Percentiles rank a stretch among this genome's conserved stretches.
Evolutionary conservation across 1,140 invertebrate species (phyloP).

Genomic region (Augochlora pura): DNA sequence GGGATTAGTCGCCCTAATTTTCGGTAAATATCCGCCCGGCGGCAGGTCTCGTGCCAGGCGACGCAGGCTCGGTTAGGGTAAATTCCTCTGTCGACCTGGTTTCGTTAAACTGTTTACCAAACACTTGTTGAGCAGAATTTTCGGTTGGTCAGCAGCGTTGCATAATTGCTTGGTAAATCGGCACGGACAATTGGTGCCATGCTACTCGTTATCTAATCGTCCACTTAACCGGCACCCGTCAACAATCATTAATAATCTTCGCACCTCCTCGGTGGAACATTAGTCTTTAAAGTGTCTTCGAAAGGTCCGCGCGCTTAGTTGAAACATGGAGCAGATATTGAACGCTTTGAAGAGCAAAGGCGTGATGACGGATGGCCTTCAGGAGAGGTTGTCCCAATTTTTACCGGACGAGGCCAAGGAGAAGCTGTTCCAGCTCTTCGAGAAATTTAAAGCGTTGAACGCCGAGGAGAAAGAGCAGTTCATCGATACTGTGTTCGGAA

Average conservation of each 20-base stretch:
- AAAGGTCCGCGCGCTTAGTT: no score
- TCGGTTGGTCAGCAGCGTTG: conserved; percentile 6
- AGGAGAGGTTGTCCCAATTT: conserved; percentile 31
- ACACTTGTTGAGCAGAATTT: neutral
- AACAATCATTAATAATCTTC: neutral
- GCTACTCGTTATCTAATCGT: conserved; percentile 42
- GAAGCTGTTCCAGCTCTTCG: conserved; percentile 71
- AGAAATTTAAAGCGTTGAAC: conserved; percentile 72
- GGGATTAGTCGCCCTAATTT: conserved; percentile 65
- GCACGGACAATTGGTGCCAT: neutral
- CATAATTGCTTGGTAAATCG: neutral
- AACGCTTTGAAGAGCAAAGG: conserved; percentile 28
- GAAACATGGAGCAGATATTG: conserved; percentile 41
- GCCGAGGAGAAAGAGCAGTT: conserved; percentile 74
- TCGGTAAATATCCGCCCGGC: conserved; percentile 66
- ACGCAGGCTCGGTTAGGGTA: neutral
- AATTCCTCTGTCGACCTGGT: neutral
- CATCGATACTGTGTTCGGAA: conserved; percentile 65
- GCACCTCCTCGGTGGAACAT: no score
- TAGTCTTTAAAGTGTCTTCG: neutral
- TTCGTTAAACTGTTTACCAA: neutral
- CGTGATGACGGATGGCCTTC: conserved; percentile 47
- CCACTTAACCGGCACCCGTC: neutral
- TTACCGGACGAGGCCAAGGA: conserved; percentile 59
- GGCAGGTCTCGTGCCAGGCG: neutral